Evolutionary conservation across 2,888 invertebrate genomes (phyloP), one percentile per base, ranked within the genome.

Genomic region (Blera fallax): DNA sequence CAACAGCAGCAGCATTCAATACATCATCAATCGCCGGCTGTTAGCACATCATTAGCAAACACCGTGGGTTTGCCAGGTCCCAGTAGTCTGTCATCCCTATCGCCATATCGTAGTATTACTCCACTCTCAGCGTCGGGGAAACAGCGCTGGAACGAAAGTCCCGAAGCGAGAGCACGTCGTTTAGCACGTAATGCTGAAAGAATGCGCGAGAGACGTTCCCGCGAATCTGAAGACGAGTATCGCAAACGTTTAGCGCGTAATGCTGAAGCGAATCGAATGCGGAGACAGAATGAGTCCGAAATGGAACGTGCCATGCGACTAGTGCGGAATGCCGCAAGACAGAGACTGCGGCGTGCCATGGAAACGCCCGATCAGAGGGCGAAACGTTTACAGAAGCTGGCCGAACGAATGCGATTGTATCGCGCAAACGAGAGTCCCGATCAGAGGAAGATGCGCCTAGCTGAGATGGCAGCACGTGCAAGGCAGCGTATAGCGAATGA

Each of bases 61-160:
- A 43, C 65, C 27, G 81, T 77, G 7, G 81, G 81, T 3, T 7
- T 85, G 6, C 72, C 58, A 8, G 87, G 87, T 0, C 87, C 87
- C 21, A 82, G 87, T n/a, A 87, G 87, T 65, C 37, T 87, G 60
- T 82, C 87, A 50, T 87, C 87, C 0, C 52, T 87, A 7, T 87
- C 87, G 65, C 82, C 87, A 87, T 87, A 87, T 78, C 81, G 87
- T 87, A 87, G 87, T 87, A 81, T 87, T 78, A 87, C 87, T 37
- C 87, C 87, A 52, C 43, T 87, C 7, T 87, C 87, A 50, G 54
- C 87, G 16, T 87, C 87, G 37, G 69, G 82, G 1, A 87, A 91
- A 76, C 92, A 92, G 83, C 90, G 92, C 54, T 92, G 92, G 92
- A 92, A 92, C 89, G 92, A 92, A 88, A 92, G 92, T 87, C 91